Evolutionary conservation across 2,113 vertebrate genomes (phyloP).

Genomic region (Dryoscopus gambensis): DNA sequence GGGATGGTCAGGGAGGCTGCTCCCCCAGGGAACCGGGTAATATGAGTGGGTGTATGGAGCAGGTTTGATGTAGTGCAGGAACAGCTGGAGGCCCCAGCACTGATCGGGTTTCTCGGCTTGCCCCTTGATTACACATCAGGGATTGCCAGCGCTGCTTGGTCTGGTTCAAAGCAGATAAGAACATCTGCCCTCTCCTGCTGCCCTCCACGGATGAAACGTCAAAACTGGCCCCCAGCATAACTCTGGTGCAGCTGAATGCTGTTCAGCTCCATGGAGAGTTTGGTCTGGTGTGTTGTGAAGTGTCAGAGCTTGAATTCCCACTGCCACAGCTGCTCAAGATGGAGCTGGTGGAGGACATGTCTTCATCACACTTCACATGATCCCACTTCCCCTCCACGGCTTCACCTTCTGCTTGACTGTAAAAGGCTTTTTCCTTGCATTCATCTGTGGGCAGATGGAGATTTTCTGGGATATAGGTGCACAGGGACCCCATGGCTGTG

Average conservation of each 20-base stretch:
- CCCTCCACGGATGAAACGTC: fast-evolving
- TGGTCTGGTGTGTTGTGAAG: background rate
- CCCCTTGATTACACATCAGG: background rate
- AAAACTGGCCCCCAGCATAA: background rate
- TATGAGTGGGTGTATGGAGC: background rate
- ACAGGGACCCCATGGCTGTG: background rate
- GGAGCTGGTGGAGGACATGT: background rate
- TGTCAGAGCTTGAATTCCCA: background rate
- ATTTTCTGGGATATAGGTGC: background rate
- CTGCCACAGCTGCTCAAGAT: fast-evolving
- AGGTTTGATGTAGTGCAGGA: background rate
- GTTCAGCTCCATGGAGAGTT: background rate
- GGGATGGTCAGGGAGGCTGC: background rate
- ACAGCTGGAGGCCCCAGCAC: background rate
- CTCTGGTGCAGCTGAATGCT: background rate
- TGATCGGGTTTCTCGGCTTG: background rate
- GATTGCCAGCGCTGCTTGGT: fast-evolving
- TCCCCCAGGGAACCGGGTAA: background rate
- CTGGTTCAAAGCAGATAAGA: background rate
- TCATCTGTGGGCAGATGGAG: background rate
- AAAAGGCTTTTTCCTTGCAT: background rate
- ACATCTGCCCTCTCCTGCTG: background rate
- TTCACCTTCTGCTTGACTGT: background rate
- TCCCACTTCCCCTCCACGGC: background rate
- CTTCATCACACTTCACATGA: background rate